Evolutionary conservation across 2,888 invertebrate species (phyloP), one percentile per base, ranked within the genome.

Genomic region (Tyria jacobaeae): DNA sequence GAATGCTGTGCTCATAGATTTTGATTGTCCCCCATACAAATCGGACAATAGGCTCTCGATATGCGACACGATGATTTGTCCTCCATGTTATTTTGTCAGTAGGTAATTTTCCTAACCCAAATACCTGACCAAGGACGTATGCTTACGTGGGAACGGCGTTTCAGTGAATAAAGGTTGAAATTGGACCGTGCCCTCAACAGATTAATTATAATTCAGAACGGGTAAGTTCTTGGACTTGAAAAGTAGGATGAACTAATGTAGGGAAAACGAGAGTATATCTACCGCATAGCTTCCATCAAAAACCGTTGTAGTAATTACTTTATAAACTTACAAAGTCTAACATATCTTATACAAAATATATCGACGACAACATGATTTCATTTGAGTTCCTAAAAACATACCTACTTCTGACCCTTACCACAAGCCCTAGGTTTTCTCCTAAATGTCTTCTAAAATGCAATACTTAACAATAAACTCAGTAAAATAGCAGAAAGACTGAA

Each of bases 61-160:
- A 91, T 91, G 89, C 92, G 82, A 41, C 72, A 76, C 82, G 79
- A 78, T 68, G 44, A 60, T 68, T 66, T 73, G 86, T 70, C 85
- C 88, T 82, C 82, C 81, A 83, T 88, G 85, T 86, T 70, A 80
- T 78, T 84, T 78, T 79, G 83, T 83, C 73, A 83, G 85, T 88
- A 78, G 88, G 84, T 82, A 89, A 90, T 90, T 89, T 89, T 88
- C 83, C 79, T 88, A 89, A 89, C 92, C 92, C 80, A 88, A 89
- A 92, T 92, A 87, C 88, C 74, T 82, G 75, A 83, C 80, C 91
- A 92, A 92, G 92, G 92, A 87, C 91, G 84, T 75, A 65, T 71
- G 71, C 69, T 69, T 67, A 80, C 85, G 84, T 87, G 86, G 80
- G 87, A 88, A 87, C 82, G 67, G 76, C 70, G 76, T 44, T 60